A percentile compares a stretch with the other conserved stretches of the same genome.
Evolutionary conservation across 2,113 vertebrate species (phyloP).

Genomic region (Microcebus jonahi): DNA sequence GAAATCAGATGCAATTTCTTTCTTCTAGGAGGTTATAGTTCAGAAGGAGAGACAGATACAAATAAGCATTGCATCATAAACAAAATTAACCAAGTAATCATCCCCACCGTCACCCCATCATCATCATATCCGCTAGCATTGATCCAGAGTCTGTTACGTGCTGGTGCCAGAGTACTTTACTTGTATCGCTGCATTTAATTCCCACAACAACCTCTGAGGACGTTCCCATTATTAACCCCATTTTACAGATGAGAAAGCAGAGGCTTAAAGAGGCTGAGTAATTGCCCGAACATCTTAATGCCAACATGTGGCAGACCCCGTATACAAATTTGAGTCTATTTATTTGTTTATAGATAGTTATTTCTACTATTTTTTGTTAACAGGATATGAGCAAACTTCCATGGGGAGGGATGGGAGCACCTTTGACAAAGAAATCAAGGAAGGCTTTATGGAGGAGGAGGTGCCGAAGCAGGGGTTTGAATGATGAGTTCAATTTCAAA

Average conservation of each 20-base stretch:
- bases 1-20: not conserved
- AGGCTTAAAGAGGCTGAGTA: not conserved
- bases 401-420: not conserved
- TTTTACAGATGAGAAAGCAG: not conserved
- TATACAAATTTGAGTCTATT: not conserved
- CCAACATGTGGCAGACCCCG: not conserved
- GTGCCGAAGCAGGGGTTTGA: not conserved
- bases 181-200: fast-evolving
- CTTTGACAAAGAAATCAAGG: not conserved
- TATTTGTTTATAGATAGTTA: too few species aligned
- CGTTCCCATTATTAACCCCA: not conserved
- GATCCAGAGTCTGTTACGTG: fast-evolving
- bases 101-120: fast-evolving
- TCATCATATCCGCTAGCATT: not conserved
- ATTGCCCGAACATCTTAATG: not conserved
- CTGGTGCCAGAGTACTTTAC: fast-evolving
- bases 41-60: not conserved
- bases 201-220: not conserved
- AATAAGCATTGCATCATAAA: not conserved
- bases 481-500: not conserved
- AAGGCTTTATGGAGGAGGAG: not conserved
- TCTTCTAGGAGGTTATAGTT: not conserved
- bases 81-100: not conserved
- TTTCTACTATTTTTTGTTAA: not conserved
- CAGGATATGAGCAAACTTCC: not conserved